Evolutionary conservation across 2,888 invertebrate genomes (phyloP).

Genomic region (Odontocerum albicorne): DNA sequence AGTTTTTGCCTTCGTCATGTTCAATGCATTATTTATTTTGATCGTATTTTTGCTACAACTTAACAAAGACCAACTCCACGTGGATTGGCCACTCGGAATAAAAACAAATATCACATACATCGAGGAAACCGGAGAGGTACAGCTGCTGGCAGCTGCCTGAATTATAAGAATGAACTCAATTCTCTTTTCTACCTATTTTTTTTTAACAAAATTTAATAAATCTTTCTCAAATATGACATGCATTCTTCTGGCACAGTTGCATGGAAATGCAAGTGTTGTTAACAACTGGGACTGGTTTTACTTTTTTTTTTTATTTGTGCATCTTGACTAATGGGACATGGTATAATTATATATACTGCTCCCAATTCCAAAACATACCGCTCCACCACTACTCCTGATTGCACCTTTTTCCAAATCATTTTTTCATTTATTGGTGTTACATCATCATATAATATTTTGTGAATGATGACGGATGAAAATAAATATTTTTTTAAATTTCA

Average conservation of each 20-base stretch:
- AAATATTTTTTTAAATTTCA: no score
- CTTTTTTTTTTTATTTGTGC: conserved; percentile 27
- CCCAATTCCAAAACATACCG: conserved; percentile 14
- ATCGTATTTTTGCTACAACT: conserved; percentile 98
- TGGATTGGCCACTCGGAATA: conserved; percentile 95
- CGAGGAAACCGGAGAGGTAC: conserved; percentile 91
- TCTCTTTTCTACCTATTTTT: conserved; percentile 38
- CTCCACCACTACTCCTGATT: conserved; percentile 7
- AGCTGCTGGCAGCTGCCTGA: conserved; percentile 43
- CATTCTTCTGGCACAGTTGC: conserved; percentile 58
- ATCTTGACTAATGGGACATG: conserved; percentile 36
- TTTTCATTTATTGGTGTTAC: not conserved
- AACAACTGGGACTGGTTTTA: conserved; percentile 34
- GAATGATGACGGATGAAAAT: no score
- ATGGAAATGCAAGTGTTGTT: conserved; percentile 44
- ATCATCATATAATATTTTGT: conserved; percentile 3
- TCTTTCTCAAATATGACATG: conserved; percentile 42
- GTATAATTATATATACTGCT: conserved; percentile 25
- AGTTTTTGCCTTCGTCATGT: conserved; percentile 98
- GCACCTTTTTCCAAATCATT: not conserved
- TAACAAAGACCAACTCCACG: conserved; percentile 97
- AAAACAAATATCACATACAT: conserved; percentile 93
- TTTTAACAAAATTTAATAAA: conserved; percentile 54
- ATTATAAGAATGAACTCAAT: conserved; percentile 23
- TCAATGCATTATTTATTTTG: conserved; percentile 98